A percentile compares a stretch with the other conserved stretches of the same genome.
Evolutionary conservation across 2,888 invertebrate species (phyloP).

Genomic region (Drosophila parthenogenetica): DNA sequence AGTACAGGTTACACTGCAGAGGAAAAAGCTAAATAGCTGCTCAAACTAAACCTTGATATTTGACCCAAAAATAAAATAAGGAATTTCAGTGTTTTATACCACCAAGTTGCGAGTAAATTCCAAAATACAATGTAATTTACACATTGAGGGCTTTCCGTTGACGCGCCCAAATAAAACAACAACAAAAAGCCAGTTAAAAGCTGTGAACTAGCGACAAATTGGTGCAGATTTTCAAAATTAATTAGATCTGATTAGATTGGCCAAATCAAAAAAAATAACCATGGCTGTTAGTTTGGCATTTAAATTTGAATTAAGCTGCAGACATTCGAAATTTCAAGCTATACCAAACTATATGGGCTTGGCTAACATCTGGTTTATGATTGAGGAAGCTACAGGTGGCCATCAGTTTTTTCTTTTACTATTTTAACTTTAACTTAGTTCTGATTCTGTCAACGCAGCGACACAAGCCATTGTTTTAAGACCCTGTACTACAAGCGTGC

Average conservation of each 20-base stretch:
- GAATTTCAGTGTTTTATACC: neutral
- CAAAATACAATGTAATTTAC: slow-evolving; percentile 19
- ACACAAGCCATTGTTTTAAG: slow-evolving; percentile 13
- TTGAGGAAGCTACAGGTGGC: slow-evolving; percentile 47
- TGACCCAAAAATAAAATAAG: neutral
- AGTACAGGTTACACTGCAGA: too few relatives aligned
- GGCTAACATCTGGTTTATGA: slow-evolving; percentile 32
- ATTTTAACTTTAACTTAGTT: slow-evolving; percentile 15
- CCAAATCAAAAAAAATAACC: slow-evolving; percentile 4
- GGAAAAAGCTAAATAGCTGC: too few relatives aligned
- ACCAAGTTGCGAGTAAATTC: slow-evolving; percentile 30
- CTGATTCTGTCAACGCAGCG: slow-evolving; percentile 45
- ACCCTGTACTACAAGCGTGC: neutral
- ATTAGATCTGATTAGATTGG: slow-evolving; percentile 14
- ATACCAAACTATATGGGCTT: slow-evolving; percentile 13
- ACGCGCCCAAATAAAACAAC: neutral
- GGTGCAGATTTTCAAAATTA: neutral
- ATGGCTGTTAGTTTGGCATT: slow-evolving; percentile 6
- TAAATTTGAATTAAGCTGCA: slow-evolving; percentile 12
- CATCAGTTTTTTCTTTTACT: slow-evolving; percentile 23
- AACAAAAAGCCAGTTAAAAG: slow-evolving; percentile 1
- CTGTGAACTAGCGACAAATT: neutral
- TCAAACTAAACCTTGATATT: neutral
- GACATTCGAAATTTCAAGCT: slow-evolving; percentile 22
- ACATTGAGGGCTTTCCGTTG: slow-evolving; percentile 3